These are phyloP conservation scores for Aythya baeri DNA, from an alignment of 2,113 vertebrate species.

Conservation along the genomic window DNA sequence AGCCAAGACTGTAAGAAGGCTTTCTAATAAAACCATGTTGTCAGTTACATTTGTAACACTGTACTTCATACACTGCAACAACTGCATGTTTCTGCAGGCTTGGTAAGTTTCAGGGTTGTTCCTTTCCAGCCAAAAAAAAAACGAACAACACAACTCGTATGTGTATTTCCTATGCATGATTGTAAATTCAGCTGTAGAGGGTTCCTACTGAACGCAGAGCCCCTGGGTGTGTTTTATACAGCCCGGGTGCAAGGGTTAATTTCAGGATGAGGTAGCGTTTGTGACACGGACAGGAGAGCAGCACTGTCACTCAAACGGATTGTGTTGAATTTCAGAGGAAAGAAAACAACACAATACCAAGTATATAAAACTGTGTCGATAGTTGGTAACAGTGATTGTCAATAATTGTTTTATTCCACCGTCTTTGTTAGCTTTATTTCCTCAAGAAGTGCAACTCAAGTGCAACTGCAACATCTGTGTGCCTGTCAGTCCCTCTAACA, in stretches of 20 bases:
- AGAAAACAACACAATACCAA: neutral
- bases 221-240: neutral
- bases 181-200: neutral
- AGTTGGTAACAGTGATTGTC: neutral
- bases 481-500: neutral
- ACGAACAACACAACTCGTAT: neutral
- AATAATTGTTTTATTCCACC: neutral
- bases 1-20: neutral
- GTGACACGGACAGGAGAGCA: neutral
- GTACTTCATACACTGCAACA: too few relatives aligned
- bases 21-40: neutral
- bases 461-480: neutral
- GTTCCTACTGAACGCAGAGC: neutral
- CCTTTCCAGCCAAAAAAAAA: neutral
- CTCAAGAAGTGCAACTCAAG: neutral
- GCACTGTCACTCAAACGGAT: neutral
- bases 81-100: conserved; percentile 17
- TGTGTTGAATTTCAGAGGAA: neutral
- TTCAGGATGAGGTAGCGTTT: conserved; percentile 3
- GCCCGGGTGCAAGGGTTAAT: neutral
- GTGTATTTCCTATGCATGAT: rapidly evolving
- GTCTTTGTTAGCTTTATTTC: neutral
- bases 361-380: neutral
- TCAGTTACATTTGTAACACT: neutral
- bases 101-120: conserved; percentile 35